Conservation (phyloP, 2,888 invertebrate genomes). For the Xestoiulus laeticollis region DNA sequence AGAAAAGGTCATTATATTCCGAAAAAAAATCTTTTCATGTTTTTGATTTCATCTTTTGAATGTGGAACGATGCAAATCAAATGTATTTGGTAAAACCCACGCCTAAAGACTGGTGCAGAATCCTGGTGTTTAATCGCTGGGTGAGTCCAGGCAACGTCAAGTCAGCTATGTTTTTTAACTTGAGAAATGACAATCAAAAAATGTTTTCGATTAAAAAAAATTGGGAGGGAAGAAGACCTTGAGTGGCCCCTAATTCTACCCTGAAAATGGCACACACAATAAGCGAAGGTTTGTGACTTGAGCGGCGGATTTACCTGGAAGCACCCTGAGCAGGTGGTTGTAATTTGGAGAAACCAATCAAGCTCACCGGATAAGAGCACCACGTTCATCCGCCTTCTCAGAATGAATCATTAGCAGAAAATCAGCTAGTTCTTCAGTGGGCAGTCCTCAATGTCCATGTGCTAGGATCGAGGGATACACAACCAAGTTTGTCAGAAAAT, state of each 20-base stretch:
- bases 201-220: background rate
- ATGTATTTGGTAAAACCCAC: constrained; percentile 9
- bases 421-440: background rate
- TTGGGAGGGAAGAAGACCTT: background rate
- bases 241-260: background rate
- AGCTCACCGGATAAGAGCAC: background rate
- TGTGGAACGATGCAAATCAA: background rate
- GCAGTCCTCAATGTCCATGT: background rate
- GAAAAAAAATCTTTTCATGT: background rate
- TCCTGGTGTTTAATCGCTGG: background rate
- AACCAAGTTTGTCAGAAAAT: background rate
- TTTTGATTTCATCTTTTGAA: background rate
- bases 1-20: background rate
- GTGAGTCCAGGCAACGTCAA: background rate
- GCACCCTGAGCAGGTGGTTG: background rate
- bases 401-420: background rate
- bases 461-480: background rate
- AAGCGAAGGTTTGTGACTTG: background rate
- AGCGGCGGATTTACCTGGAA: constrained; percentile 21
- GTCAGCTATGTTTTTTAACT: background rate
- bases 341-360: constrained; percentile 13
- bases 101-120: no score
- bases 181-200: constrained; percentile 7
- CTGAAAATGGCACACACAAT: background rate
- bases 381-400: background rate